Evolutionary conservation across 2,797 vertebrate genomes (phyloP).

Genomic region (Dendrocincla fuliginosa): DNA sequence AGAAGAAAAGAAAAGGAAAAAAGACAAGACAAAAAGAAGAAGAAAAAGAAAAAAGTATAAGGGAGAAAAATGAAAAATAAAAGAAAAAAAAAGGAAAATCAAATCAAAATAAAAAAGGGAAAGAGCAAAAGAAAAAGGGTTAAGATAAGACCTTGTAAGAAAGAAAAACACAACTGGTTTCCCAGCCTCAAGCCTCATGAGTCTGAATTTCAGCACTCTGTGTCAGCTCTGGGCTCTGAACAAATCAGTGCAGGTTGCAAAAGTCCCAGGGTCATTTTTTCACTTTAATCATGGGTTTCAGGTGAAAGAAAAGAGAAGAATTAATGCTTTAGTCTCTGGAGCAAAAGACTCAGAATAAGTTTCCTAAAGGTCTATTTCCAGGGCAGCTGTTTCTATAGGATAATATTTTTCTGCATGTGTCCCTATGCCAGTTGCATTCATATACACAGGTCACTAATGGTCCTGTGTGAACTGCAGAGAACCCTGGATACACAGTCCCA

Average conservation of each 20-base stretch:
- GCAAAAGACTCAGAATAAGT: neutral
- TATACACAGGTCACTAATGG: neutral
- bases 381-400: neutral
- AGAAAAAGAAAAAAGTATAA: rapidly evolving
- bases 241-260: neutral
- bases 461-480: neutral
- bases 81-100: rapidly evolving
- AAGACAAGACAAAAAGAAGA: rapidly evolving
- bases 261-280: neutral
- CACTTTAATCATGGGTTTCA: neutral
- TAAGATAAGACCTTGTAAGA: neutral
- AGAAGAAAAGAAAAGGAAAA: rapidly evolving
- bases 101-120: rapidly evolving
- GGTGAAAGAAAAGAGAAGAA: neutral
- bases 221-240: neutral
- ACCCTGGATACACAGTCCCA: neutral
- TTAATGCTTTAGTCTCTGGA: neutral
- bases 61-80: rapidly evolving
- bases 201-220: neutral
- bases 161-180: neutral
- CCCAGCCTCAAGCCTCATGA: neutral
- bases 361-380: neutral
- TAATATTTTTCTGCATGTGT: neutral
- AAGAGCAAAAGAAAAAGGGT: rapidly evolving
- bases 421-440: neutral